Base-by-base conservation (phyloP, 1,140 invertebrate species). In the Saccostrea echinata region DNA sequence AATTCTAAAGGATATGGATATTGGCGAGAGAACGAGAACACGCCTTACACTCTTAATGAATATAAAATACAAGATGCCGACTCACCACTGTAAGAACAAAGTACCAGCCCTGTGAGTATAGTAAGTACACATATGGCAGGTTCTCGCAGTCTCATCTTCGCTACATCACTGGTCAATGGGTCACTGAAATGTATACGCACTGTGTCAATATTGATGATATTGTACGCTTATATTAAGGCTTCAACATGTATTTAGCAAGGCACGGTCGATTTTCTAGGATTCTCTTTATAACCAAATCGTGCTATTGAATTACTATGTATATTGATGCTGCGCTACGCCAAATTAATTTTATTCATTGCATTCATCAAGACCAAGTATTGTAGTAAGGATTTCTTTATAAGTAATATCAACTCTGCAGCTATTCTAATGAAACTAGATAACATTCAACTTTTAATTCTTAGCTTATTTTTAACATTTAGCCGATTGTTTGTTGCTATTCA, bases 81-180 rank as follows among this genome's bases (percentile, higher is more conserved):
- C 68, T 76, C 27, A 76, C 68, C 68, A 27, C 27, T 76, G 27
- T 27, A 76, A 11, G 68, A 27, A 76, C 68, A 76, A 33, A 76
- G 30, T 16, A 33, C 27, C 68, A 76, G 68, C 11, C 68, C 68
- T 76, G 68, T 76, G 27, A 76, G 4, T 30, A 76, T 13, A 30
- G 68, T 27, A 33, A 76, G 27, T 33, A 76, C 30, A 76, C 68
- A 33, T 24, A 4, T 27, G 9, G 68, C 68, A 33, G 30, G 3
- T 27, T 33, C 27, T 9, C 27, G 27, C 9, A 33, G 68, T 30
- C 27, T 76, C 68, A 76, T 76, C 68, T 76, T 76, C 24, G 8
- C 68, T 76, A 76, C 68, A 76, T 76, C 68, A 76, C 68, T 76
- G 68, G 68, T 76, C 68, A 76, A 76, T 30, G 68, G 68, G 68